Percentiles rank a stretch among this genome's conserved stretches.
Evolutionary conservation across 2,797 vertebrate species (phyloP).

Genomic region (Poecilia velifera): DNA sequence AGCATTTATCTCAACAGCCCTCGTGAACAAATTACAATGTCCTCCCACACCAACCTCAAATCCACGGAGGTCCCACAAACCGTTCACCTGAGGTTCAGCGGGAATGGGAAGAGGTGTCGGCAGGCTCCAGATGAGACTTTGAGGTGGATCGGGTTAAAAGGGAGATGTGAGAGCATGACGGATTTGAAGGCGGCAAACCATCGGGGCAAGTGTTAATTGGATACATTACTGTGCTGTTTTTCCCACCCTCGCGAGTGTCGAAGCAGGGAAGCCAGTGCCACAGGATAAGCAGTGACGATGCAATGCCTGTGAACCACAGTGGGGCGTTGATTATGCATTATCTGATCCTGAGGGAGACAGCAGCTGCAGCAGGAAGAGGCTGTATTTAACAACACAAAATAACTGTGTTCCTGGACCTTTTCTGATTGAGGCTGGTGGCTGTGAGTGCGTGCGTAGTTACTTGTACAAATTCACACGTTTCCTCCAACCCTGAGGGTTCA

Average conservation of each 20-base stretch:
- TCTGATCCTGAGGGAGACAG: slow-evolving; percentile 46
- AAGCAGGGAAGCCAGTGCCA: slow-evolving; percentile 26
- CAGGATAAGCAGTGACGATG: slow-evolving; percentile 31
- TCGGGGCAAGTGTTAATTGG: slow-evolving; percentile 68
- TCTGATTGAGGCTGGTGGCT: slow-evolving; percentile 4
- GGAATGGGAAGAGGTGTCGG: slow-evolving; percentile 47
- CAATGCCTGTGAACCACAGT: slow-evolving; percentile 48
- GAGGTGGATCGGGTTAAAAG: slow-evolving; percentile 31
- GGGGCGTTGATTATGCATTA: slow-evolving; percentile 57
- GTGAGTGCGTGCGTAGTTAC: neutral
- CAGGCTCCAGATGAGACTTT: slow-evolving; percentile 40
- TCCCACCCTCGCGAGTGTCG: slow-evolving; percentile 27
- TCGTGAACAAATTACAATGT: slow-evolving; percentile 11
- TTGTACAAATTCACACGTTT: neutral
- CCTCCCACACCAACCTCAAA: slow-evolving; percentile 20
- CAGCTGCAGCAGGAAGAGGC: slow-evolving; percentile 41
- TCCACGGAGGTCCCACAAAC: slow-evolving; percentile 22
- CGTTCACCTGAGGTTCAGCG: slow-evolving; percentile 20
- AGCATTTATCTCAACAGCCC: slow-evolving; percentile 2
- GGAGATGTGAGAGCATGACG: slow-evolving; percentile 27
- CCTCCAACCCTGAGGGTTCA: slow-evolving; percentile 32
- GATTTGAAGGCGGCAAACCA: slow-evolving; percentile 40
- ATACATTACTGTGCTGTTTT: slow-evolving; percentile 59
- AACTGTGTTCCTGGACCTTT: slow-evolving; percentile 28
- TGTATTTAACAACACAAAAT: slow-evolving; percentile 54